These are phyloP conservation scores for Rhincodon typus DNA, from an alignment of 2,797 vertebrate species.

Conservation along the genomic window DNA sequence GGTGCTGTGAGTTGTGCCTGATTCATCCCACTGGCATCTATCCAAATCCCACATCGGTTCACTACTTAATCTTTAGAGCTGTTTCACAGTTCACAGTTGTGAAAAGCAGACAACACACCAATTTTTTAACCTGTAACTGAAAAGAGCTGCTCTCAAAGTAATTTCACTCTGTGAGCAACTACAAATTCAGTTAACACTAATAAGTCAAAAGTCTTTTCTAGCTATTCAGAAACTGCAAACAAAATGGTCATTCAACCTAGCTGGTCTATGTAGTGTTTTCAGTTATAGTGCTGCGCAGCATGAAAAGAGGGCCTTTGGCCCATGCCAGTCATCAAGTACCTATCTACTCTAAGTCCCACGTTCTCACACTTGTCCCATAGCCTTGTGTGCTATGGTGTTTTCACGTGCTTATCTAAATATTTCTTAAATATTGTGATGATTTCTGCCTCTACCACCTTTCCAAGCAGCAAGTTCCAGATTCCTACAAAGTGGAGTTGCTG, in stretches of 20 bases:
- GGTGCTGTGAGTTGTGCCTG: neutral
- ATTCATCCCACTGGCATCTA: neutral
- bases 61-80: neutral
- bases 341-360: no score
- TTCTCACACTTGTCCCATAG: no score
- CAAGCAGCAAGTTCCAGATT: no score
- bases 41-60: neutral
- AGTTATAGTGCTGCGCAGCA: no score
- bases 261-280: neutral
- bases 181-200: neutral
- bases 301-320: no score
- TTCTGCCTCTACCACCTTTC: no score
- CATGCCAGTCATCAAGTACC: no score
- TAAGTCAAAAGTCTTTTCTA: neutral
- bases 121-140: neutral
- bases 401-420: no score
- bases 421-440: no score
- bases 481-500: no score
- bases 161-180: neutral
- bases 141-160: neutral
- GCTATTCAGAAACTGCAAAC: neutral
- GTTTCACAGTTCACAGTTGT: neutral
- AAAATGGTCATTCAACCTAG: neutral
- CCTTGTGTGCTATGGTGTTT: no score
- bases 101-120: neutral